Conservation (phyloP, 2,113 vertebrate species). For the Odontesthes bonariensis region DNA sequence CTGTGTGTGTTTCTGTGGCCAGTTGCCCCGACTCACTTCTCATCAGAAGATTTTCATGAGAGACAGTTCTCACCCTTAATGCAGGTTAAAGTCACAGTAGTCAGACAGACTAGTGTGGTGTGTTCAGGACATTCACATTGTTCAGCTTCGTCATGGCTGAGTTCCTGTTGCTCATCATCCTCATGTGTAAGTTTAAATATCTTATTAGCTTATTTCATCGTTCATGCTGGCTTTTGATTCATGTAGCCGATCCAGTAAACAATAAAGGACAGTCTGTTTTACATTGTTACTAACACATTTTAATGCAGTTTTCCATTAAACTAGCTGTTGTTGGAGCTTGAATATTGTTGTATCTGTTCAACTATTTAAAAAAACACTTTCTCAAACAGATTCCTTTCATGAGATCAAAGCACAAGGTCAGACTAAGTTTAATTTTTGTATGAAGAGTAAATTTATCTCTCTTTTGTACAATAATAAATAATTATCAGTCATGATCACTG, state of each 20-base stretch:
- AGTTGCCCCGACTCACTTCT: too few species aligned
- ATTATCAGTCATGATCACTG: neutral
- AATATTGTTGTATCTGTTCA: neutral
- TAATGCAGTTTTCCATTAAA: too few species aligned
- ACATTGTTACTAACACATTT: too few species aligned
- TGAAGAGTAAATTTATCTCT: neutral
- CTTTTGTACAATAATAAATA: neutral
- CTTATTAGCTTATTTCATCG: neutral
- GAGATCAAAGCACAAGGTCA: slow-evolving; percentile 11
- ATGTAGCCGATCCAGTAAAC: too few species aligned
- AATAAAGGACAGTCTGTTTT: too few species aligned
- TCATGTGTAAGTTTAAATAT: slow-evolving; percentile 39
- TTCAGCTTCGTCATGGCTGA: slow-evolving; percentile 24
- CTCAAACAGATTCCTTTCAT: slow-evolving; percentile 15
- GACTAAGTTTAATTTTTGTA: neutral
- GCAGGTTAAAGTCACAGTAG: neutral
- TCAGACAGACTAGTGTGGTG: neutral
- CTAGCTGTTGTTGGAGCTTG: neutral
- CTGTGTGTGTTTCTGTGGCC: too few species aligned
- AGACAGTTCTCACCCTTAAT: neutral
- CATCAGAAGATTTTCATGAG: neutral
- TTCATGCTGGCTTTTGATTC: neutral
- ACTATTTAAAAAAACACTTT: neutral
- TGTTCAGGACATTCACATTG: neutral
- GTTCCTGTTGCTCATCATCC: slow-evolving; percentile 3